These are phyloP conservation scores for Pimpla rufipes DNA, from an alignment of 2,888 invertebrate genomes.

Conservation along the genomic window DNA sequence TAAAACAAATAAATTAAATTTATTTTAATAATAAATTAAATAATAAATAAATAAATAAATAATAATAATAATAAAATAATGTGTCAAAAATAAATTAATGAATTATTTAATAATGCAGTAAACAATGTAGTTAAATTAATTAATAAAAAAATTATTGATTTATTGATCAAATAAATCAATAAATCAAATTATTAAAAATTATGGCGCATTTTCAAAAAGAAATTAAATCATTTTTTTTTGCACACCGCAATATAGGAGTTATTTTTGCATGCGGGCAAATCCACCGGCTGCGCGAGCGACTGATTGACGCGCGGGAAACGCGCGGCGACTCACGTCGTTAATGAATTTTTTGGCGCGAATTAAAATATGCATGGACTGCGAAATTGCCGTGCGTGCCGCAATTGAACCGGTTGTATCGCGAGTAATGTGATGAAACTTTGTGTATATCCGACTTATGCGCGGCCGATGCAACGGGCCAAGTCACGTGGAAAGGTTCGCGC, in stretches of 20 bases:
- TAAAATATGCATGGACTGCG: conserved; percentile 5
- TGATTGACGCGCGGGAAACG: background rate
- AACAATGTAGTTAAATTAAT: too few relatives aligned
- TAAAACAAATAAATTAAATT: too few relatives aligned
- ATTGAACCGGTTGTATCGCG: conserved; percentile 42
- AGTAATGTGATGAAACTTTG: conserved; percentile 42
- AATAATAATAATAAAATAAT: too few relatives aligned
- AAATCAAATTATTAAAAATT: too few relatives aligned
- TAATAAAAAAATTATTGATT: too few relatives aligned
- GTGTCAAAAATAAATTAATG: too few relatives aligned
- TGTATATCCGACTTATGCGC: conserved; percentile 16
- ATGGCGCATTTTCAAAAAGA: too few relatives aligned
- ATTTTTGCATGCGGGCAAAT: background rate
- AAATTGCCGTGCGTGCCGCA: background rate
- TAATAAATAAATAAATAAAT: too few relatives aligned
- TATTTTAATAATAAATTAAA: too few relatives aligned
- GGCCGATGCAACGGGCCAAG: conserved; percentile 22
- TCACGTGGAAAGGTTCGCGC: conserved; percentile 41
- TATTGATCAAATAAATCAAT: too few relatives aligned
- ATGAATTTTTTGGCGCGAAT: conserved; percentile 22
- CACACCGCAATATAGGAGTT: background rate
- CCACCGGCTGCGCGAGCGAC: background rate
- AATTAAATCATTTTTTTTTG: too few relatives aligned
- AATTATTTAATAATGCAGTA: too few relatives aligned
- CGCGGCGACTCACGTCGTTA: background rate